A percentile compares a stretch with the other conserved stretches of the same genome.
These are phyloP conservation scores for Ciconia stormi DNA, from an alignment of 2,113 vertebrate genomes.

Conservation along the genomic window DNA sequence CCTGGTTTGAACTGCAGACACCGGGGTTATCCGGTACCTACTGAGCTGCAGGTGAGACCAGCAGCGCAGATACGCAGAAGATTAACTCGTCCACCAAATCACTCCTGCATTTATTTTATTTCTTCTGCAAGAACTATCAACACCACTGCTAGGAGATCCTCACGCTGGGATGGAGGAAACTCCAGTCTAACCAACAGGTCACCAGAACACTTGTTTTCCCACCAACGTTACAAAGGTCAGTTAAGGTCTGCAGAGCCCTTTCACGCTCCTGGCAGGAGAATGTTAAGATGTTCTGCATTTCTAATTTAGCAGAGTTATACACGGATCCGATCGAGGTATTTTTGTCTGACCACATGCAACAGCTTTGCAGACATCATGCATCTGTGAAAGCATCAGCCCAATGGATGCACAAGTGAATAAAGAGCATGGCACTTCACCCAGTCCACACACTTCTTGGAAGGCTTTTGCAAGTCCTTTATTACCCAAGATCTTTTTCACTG, in stretches of 20 bases:
- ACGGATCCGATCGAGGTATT: background rate
- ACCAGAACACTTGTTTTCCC: background rate
- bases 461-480: background rate
- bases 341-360: background rate
- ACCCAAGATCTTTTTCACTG: fast-evolving
- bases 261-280: background rate
- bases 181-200: background rate
- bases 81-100: background rate
- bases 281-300: background rate
- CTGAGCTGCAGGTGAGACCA: background rate
- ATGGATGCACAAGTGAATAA: background rate
- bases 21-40: background rate
- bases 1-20: background rate
- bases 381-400: background rate
- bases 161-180: background rate
- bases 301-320: fast-evolving
- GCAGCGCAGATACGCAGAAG: background rate
- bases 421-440: fast-evolving
- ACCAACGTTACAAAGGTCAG: fast-evolving
- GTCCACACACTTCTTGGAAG: background rate
- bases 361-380: background rate
- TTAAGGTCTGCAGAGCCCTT: background rate
- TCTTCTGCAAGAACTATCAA: background rate
- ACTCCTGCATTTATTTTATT: background rate
- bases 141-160: background rate